Evolutionary conservation across 2,113 vertebrate species (phyloP), one percentile per base, ranked within the genome.

Genomic region (Periophthalmus modestus): DNA sequence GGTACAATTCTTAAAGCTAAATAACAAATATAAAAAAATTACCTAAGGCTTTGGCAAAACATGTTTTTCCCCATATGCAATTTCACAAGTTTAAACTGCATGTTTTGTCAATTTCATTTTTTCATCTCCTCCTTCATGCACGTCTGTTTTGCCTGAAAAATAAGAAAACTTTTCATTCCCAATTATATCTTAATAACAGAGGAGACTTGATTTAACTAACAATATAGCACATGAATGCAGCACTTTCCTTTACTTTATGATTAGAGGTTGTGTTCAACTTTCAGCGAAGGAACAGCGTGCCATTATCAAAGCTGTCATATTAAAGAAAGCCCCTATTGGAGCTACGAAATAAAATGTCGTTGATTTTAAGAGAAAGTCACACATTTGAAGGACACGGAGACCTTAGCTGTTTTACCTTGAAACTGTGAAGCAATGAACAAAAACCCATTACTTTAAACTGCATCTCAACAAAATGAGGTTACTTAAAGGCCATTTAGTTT

Each of bases 351-450:
- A 81, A 71, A 73, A 43, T 65, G 67, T 19, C 39, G 69, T 21
- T 66, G 54, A 80, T 67, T 66, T 58, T 59, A 77, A 81, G 12
- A 70, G 46, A 68, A 74, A 36, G 33, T 61, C 15, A 50, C 24
- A 57, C 46, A 54, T 69, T 67, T 72, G 34, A 58, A 80, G 54
- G 47, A 46, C 6, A 68, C 12, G 7, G 23, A 43, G 58, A 66
- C 75, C 39, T 50, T 71, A 55, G 61, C 33, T 70, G 79, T 62
- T 62, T 62, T 57, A 65, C 24, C 18, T 72, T 33, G 18, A 18
- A 46, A 36, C n/a, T 28, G 28, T 13, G 33, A 34, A 33, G 43
- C 57, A 39, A n/a, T 39, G 7, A 69, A 74, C 43, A 77, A 79
- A 84, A 63, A 23, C 34, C 24, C 19, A 18, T 9, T 3, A 2